Percentiles rank a stretch among this genome's conserved stretches.
phyloP scores from a whole-genome alignment of 2,113 vertebrate genomes.

The Fukomys damarensis region DNA sequence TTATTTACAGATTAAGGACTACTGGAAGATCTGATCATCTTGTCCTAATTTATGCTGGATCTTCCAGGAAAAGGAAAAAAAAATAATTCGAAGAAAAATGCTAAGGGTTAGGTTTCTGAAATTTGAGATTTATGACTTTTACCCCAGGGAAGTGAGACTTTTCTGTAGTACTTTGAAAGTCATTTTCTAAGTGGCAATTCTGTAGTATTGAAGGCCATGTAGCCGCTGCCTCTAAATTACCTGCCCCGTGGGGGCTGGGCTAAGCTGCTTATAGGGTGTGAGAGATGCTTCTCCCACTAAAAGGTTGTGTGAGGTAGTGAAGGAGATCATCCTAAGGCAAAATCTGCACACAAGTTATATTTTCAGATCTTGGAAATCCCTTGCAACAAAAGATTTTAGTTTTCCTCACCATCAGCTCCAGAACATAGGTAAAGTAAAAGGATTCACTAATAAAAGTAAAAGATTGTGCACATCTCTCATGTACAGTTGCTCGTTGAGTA shows the following conservation, averaged over 20 bases:
- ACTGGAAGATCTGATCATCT: slow-evolving; percentile 53
- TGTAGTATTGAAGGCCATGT: background rate
- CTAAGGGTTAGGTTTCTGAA: slow-evolving; percentile 46
- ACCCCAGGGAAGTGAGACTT: background rate
- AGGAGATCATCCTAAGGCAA: background rate
- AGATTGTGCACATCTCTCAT: background rate
- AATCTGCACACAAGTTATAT: background rate
- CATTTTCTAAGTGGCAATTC: background rate
- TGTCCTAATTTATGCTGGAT: slow-evolving; percentile 54
- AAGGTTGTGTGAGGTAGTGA: background rate
- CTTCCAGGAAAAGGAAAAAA: slow-evolving; percentile 23
- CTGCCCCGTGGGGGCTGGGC: background rate
- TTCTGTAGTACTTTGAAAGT: slow-evolving; percentile 13
- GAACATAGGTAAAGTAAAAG: background rate
- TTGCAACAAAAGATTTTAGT: background rate
- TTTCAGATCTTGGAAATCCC: slow-evolving; percentile 34
- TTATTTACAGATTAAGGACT: slow-evolving; percentile 75
- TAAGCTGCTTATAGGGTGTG: background rate
- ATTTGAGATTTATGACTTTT: slow-evolving; percentile 47
- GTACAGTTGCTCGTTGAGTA: background rate
- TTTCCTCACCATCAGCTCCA: slow-evolving; percentile 10
- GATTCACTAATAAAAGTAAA: background rate
- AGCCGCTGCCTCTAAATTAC: background rate
- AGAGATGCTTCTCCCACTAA: background rate
- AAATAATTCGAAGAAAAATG: slow-evolving; percentile 24